A percentile compares a stretch with the other conserved stretches of the same genome.
Conservation (phyloP, 2,888 invertebrate genomes). For the Hirtodrosophila duncani region DNA sequence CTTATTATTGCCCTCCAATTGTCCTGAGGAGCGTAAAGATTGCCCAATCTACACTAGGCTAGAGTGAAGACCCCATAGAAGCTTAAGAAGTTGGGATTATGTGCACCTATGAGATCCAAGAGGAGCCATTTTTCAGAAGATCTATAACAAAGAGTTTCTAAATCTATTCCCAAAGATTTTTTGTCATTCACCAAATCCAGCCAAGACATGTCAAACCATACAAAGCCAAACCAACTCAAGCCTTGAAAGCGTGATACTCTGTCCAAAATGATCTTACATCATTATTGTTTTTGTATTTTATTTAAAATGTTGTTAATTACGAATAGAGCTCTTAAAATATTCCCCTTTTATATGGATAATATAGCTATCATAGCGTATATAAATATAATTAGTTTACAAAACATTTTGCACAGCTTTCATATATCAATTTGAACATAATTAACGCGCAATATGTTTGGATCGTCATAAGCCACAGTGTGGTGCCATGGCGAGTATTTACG, state of each 20-base stretch:
- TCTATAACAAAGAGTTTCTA: too few species aligned
- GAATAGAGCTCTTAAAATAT: too few species aligned
- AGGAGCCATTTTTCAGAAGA: too few species aligned
- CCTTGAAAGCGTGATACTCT: too few species aligned
- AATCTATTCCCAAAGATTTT: too few species aligned
- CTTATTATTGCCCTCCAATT: slow-evolving; percentile 79
- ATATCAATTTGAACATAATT: slow-evolving; percentile 64
- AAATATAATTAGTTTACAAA: slow-evolving; percentile 36
- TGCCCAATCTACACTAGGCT: slow-evolving; percentile 87
- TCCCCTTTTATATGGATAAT: background rate
- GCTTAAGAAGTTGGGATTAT: slow-evolving; percentile 89
- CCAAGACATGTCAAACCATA: too few species aligned
- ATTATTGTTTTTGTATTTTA: too few species aligned
- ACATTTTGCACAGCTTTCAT: slow-evolving; percentile 45
- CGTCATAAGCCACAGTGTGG: slow-evolving; percentile 4
- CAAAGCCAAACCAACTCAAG: too few species aligned
- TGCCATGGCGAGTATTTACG: slow-evolving; percentile 14
- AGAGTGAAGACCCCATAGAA: slow-evolving; percentile 87
- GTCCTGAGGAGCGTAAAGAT: slow-evolving; percentile 80
- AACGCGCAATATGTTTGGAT: slow-evolving; percentile 44
- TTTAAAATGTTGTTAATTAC: too few species aligned
- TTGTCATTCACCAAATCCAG: too few species aligned
- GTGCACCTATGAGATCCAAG: slow-evolving; percentile 92
- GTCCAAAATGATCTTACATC: too few species aligned
- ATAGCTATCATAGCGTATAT: slow-evolving; percentile 28